A percentile compares a stretch with the other conserved stretches of the same genome.
Evolutionary conservation across 2,888 invertebrate species (phyloP).

Genomic region (Lepidonotus clava): DNA sequence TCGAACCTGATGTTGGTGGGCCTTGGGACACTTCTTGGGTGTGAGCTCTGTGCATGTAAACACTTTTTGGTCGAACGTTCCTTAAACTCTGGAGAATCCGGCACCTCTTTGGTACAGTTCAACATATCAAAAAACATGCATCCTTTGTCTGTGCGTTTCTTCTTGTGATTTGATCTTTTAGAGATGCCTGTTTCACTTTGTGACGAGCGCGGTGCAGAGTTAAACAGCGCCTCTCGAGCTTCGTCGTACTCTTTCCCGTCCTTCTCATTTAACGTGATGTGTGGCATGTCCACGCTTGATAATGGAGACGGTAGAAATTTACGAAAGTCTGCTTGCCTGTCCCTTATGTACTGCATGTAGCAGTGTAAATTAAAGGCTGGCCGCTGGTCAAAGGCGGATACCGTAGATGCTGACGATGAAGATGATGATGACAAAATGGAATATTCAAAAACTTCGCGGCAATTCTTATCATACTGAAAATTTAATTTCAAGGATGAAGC

Average conservation of each 20-base stretch:
- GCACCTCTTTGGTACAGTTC: neutral
- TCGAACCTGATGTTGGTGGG: neutral
- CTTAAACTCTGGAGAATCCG: neutral
- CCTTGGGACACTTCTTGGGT: neutral
- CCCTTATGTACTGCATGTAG: neutral
- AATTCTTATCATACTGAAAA: neutral
- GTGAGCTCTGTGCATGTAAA: neutral
- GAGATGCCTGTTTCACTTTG: neutral
- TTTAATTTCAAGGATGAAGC: neutral
- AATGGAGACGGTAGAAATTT: neutral
- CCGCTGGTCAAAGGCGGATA: neutral
- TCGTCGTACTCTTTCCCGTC: neutral
- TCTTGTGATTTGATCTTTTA: neutral
- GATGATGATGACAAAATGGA: neutral
- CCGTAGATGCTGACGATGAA: neutral
- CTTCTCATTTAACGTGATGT: neutral
- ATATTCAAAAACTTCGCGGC: neutral
- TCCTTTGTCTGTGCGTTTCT: neutral
- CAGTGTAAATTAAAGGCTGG: neutral
- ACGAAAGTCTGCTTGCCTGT: neutral
- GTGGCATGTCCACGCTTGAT: neutral
- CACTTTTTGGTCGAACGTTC: neutral
- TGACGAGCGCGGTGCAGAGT: neutral
- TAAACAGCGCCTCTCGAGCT: neutral
- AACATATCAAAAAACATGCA: neutral